Evolutionary conservation across 2,888 invertebrate species (phyloP), one percentile per base, ranked within the genome.

Genomic region (Parnassius mnemosyne): DNA sequence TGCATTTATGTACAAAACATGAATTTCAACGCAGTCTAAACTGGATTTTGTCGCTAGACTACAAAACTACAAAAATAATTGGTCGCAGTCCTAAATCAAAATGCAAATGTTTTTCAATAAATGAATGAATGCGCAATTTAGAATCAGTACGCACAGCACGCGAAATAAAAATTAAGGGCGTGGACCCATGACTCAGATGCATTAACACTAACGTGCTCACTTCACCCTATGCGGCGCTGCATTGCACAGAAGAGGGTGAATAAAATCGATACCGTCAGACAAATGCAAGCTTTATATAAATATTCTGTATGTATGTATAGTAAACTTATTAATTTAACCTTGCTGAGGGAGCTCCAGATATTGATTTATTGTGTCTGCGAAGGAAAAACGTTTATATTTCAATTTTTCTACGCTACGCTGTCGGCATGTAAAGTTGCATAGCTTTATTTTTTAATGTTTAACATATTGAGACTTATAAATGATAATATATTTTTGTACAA

Each of bases 251-350:
- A 34, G 66, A 71, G 74, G 71, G 65, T 67, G 66, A 64, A 12
- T 56, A 49, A 50, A 69, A 71, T 74, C 74, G 65, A 74, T 74
- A 74, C 69, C 55, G 56, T 67, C 74, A 74, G 73, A 74, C 72
- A 66, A 64, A 55, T 52, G 57, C 46, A 47, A 13, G 51, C 41
- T 42, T 52, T 63, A 56, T 59, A 63, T 63, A 59, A 59, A 59
- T 52, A 55, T 50, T 59, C 51, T 54, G 25, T 25, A 55, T 12
- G 51, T 25, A 16, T 34, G 13, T 54, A 63, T 52, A 63, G 63
- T 51, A 12, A 53, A 59, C 20, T 25, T 54, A 55, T 63, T 63
- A 59, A 63, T 56, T 59, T 44, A 44, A 46, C 20, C 13, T 20
- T 13, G 61, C 11, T 41, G 59, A 42, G 59, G 59, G 42, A 43